Evolutionary conservation across 2,113 vertebrate genomes (phyloP), one percentile per base, ranked within the genome.

Genomic region (Salvator merianae): DNA sequence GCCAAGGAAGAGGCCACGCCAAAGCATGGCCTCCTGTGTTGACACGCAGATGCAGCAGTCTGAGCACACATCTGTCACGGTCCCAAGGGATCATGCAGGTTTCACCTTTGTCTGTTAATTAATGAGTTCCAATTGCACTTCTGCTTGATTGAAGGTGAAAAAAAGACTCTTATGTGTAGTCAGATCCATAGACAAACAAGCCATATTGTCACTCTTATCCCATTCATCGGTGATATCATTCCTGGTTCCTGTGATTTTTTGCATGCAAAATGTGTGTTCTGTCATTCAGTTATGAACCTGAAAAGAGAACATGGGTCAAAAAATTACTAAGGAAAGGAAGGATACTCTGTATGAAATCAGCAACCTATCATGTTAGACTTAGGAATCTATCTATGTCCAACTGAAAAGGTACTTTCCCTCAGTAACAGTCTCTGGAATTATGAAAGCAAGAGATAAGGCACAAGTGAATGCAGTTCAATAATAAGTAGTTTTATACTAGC

Each of bases 401-500:
- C n/a, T 53, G 53, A 81, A 70, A 70, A 70, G 66, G n/a, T 28
- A 20, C 43, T 34, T 53, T 55, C 5, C 43, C 32, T 20, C 47
- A 70, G 59, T 43, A 43, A 65, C 6, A 13, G 9, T 30, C 43
- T 68, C 22, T 30, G 34, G 79, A 70, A 53, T 55, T 66, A 66
- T 36, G n/a, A 24, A 53, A 20, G 5, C 38, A 50, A 32, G 47
- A 47, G n/a, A 81, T 32, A 81, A 53, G 79, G 40, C 79, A 53
- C 65, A 81, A 70, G 68, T 55, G 79, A 81, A 81, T 59, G 68
- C 32, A 38, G 47, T 38, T 81, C 79, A 81, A 7, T 34, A 81
- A 59, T 59, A 65, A 13, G 36, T 63, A 26, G 71, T 43, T 65
- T 83, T n/a, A 43, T 73, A 40, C 38, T 83, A 38, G 38, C 13